Evolutionary conservation across 2,113 vertebrate genomes (phyloP).

Genomic region (Indicator indicator): DNA sequence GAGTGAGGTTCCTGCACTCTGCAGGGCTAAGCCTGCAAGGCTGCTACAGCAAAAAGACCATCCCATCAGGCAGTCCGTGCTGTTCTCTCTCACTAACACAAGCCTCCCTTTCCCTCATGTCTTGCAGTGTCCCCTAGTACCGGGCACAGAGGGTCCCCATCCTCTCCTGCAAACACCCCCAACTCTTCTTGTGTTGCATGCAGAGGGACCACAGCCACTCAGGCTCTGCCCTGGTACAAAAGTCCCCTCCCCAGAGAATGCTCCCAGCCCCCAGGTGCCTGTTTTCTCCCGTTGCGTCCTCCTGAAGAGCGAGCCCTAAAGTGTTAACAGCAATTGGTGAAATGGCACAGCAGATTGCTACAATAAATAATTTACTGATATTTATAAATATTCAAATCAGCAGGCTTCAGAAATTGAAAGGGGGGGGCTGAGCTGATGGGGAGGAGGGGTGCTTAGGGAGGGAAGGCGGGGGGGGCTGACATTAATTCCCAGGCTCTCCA

Average conservation of each 20-base stretch:
- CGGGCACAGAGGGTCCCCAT: background rate
- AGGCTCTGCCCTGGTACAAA: background rate
- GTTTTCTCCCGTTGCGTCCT: background rate
- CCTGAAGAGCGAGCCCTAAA: slow-evolving; percentile 74
- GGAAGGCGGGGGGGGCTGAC: slow-evolving; percentile 36
- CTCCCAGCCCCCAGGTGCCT: background rate
- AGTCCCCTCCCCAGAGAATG: background rate
- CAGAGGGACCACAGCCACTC: rapidly evolving
- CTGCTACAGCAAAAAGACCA: background rate
- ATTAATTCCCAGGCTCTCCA: slow-evolving; percentile 73
- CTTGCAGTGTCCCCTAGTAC: background rate
- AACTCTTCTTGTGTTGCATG: background rate
- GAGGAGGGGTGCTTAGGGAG: background rate
- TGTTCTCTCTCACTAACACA: rapidly evolving
- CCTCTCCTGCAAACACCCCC: background rate
- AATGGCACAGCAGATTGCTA: slow-evolving; percentile 98
- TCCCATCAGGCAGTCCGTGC: rapidly evolving
- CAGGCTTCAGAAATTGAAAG: slow-evolving; percentile 84
- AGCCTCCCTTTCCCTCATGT: background rate
- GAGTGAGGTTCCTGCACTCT: rapidly evolving
- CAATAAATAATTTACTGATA: slow-evolving; percentile 99
- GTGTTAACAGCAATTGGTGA: slow-evolving; percentile 83
- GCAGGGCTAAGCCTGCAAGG: background rate
- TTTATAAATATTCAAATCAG: slow-evolving; percentile 99
- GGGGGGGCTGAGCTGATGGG: slow-evolving; percentile 66